Evolutionary conservation across 2,888 invertebrate species (phyloP).

Genomic region (Augiades crinisus): DNA sequence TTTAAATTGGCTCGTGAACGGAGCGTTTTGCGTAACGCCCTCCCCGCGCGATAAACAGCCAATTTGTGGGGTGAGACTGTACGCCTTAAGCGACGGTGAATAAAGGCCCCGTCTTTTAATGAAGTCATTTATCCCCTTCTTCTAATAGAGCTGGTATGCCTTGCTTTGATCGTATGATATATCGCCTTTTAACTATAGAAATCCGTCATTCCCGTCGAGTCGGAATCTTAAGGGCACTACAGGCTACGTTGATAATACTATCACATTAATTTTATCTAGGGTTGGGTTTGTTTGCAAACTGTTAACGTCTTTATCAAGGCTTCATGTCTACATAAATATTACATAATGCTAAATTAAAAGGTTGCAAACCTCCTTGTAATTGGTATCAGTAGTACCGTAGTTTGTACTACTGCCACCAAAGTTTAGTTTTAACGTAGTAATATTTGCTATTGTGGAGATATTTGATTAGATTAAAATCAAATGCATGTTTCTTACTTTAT

Average conservation of each 20-base stretch:
- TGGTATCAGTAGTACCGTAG: no score
- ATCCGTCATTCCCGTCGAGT: conserved; percentile 40
- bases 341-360: not conserved
- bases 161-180: conserved; percentile 49
- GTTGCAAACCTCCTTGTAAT: no score
- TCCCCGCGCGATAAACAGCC: conserved; percentile 58
- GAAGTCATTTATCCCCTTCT: conserved; percentile 58
- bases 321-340: not conserved
- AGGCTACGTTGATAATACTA: conserved; percentile 44
- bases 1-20: conserved; percentile 65
- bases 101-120: conserved; percentile 55
- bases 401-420: no score
- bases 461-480: no score
- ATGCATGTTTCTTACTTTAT: no score
- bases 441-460: no score
- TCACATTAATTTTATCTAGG: conserved; percentile 55
- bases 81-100: conserved; percentile 47
- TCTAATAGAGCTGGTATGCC: conserved; percentile 40
- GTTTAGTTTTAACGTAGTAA: no score
- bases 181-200: conserved; percentile 41
- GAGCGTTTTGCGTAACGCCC: conserved; percentile 49
- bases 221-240: conserved; percentile 31
- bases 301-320: conserved; percentile 40
- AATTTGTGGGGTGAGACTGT: conserved; percentile 55
- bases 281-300: conserved; percentile 52